phyloP scores from a whole-genome alignment of 2,888 invertebrate genomes.

The Archaeoteleia sp. region DNA sequence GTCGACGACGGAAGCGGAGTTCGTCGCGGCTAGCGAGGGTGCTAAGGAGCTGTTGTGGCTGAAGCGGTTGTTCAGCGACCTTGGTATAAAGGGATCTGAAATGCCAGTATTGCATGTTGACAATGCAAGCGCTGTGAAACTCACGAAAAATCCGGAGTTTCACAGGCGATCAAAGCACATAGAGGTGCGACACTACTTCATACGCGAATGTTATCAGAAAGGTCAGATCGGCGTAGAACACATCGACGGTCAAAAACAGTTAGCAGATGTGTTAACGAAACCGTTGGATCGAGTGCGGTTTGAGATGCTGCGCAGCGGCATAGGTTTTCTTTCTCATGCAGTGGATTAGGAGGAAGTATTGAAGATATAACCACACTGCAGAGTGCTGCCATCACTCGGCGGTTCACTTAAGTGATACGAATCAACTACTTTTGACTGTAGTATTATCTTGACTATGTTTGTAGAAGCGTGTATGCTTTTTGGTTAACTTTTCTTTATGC shows the following conservation, averaged over 20 bases:
- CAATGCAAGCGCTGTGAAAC: conserved; percentile 45
- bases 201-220: conserved; percentile 34
- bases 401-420: too few relatives aligned
- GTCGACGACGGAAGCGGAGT: conserved; percentile 33
- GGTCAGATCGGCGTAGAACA: conserved; percentile 27
- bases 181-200: conserved; percentile 41
- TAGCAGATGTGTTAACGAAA: conserved; percentile 31
- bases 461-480: too few relatives aligned
- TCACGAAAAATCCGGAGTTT: conserved; percentile 40
- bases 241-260: conserved; percentile 16
- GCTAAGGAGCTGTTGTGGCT: conserved; percentile 42
- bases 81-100: conserved; percentile 1
- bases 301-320: conserved; percentile 7
- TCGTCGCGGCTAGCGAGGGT: conserved; percentile 45
- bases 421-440: too few relatives aligned
- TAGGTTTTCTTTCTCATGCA: background rate
- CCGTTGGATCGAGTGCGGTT: conserved; percentile 13
- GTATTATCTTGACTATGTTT: too few relatives aligned
- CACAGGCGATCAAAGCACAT: conserved; percentile 42
- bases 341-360: too few relatives aligned
- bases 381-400: too few relatives aligned
- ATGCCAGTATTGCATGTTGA: conserved; percentile 31
- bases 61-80: conserved; percentile 25
- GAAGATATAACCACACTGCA: too few relatives aligned
- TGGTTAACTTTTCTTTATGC: too few relatives aligned